Percentiles rank a stretch among this genome's conserved stretches.
phyloP scores from a whole-genome alignment of 1,140 invertebrate genomes.

The Zaprionus lachaisei region DNA sequence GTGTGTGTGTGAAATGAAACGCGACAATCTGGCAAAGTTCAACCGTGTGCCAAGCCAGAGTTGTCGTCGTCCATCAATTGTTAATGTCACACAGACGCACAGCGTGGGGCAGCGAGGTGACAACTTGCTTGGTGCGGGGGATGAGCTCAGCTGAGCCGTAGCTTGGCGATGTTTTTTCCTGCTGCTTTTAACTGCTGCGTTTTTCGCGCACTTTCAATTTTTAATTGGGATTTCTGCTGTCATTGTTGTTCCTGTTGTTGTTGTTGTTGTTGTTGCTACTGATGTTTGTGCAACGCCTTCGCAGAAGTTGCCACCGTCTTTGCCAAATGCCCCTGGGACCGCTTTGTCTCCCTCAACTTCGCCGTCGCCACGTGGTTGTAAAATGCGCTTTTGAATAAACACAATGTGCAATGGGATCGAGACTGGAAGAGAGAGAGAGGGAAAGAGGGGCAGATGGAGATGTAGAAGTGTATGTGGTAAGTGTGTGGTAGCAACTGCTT shows the following conservation, averaged over 20 bases:
- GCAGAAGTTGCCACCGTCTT: slow-evolving; percentile 23
- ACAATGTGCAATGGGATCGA: slow-evolving; percentile 49
- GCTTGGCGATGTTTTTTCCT: slow-evolving; percentile 45
- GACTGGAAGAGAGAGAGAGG: neutral
- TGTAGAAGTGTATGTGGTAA: slow-evolving; percentile 15
- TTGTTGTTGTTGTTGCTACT: slow-evolving; percentile 13
- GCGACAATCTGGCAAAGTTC: slow-evolving; percentile 69
- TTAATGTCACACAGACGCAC: slow-evolving; percentile 74
- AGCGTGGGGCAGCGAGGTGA: slow-evolving; percentile 42
- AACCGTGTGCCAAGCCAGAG: slow-evolving; percentile 40
- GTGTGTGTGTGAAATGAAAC: slow-evolving; percentile 35
- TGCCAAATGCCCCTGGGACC: slow-evolving; percentile 32
- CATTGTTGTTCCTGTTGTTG: slow-evolving; percentile 24
- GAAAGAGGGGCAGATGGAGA: slow-evolving; percentile 2
- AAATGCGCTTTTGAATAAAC: slow-evolving; percentile 79
- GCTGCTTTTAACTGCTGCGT: slow-evolving; percentile 65
- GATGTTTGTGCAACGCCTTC: slow-evolving; percentile 57
- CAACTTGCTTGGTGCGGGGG: slow-evolving; percentile 15
- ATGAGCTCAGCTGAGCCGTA: slow-evolving; percentile 45
- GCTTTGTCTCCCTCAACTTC: neutral
- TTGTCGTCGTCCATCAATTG: slow-evolving; percentile 76
- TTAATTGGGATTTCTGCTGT: slow-evolving; percentile 74
- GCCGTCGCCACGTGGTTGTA: slow-evolving; percentile 68
- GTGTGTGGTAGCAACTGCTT: slow-evolving; percentile 11
- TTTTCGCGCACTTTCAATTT: slow-evolving; percentile 77